Conservation (phyloP, 2,797 vertebrate species). For the Notamacropus eugenii region DNA sequence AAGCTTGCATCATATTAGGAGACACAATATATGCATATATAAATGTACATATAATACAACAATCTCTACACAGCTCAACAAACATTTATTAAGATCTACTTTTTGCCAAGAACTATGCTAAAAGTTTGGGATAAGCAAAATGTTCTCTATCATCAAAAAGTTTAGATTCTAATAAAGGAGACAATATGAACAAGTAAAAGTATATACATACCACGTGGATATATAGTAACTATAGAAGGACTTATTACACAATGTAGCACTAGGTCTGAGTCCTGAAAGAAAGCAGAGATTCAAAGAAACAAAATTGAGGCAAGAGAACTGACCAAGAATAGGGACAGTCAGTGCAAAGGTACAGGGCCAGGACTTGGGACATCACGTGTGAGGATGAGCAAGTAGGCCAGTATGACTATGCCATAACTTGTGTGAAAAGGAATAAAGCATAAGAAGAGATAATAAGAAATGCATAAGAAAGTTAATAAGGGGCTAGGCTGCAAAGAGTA, state of each 20-base stretch:
- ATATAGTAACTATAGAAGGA: neutral
- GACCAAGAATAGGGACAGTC: neutral
- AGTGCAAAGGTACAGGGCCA: neutral
- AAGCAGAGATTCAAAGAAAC: neutral
- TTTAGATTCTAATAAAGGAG: neutral
- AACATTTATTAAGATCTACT: neutral
- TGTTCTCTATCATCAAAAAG: neutral
- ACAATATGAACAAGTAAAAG: neutral
- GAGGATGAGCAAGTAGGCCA: neutral
- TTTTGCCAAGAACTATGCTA: neutral
- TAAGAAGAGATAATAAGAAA: neutral
- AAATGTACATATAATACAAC: neutral
- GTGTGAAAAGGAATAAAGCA: neutral
- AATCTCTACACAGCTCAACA: neutral
- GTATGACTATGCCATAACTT: neutral
- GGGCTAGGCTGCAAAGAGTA: neutral
- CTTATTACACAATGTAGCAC: neutral
- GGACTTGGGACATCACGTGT: neutral
- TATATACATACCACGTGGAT: neutral
- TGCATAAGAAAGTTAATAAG: neutral
- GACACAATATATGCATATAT: neutral
- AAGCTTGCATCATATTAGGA: neutral
- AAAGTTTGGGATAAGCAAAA: neutral
- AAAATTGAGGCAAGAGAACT: neutral
- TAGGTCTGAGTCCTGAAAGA: neutral